These are phyloP conservation scores for Rallus limicola DNA, from an alignment of 2,113 vertebrate genomes.

Conservation along the genomic window DNA sequence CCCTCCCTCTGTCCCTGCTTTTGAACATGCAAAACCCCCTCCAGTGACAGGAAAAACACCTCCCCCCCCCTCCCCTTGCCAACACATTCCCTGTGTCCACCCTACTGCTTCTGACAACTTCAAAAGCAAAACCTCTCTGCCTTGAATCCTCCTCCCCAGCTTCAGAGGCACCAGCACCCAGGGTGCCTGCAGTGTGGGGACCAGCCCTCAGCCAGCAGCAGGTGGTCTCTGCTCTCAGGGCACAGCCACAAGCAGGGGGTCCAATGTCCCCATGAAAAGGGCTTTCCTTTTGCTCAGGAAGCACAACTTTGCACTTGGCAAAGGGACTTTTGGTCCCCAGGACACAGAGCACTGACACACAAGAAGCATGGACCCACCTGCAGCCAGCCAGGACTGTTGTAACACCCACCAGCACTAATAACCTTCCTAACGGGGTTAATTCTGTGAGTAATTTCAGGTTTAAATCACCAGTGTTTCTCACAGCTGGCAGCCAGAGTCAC, in stretches of 20 bases:
- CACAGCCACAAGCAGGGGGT: not conserved
- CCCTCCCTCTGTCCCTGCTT: not conserved
- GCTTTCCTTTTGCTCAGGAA: not conserved
- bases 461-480: not conserved
- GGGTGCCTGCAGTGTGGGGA: accelerated
- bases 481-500: not conserved
- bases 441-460: not conserved
- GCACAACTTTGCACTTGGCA: no score
- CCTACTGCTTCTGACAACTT: not conserved
- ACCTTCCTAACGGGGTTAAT: not conserved
- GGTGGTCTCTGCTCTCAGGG: no score
- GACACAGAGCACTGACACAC: accelerated
- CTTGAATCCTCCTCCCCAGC: not conserved
- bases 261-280: not conserved
- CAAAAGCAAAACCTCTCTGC: conserved; percentile 13
- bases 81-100: not conserved
- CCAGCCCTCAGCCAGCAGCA: accelerated
- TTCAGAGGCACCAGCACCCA: accelerated
- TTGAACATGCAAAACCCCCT: not conserved
- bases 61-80: not conserved
- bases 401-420: not conserved
- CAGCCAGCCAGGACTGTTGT: not conserved
- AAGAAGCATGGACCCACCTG: not conserved
- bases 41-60: not conserved
- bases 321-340: not conserved